A percentile compares a stretch with the other conserved stretches of the same genome.
Conservation (phyloP, 2,888 invertebrate species). For the Maniola hyperantus region DNA sequence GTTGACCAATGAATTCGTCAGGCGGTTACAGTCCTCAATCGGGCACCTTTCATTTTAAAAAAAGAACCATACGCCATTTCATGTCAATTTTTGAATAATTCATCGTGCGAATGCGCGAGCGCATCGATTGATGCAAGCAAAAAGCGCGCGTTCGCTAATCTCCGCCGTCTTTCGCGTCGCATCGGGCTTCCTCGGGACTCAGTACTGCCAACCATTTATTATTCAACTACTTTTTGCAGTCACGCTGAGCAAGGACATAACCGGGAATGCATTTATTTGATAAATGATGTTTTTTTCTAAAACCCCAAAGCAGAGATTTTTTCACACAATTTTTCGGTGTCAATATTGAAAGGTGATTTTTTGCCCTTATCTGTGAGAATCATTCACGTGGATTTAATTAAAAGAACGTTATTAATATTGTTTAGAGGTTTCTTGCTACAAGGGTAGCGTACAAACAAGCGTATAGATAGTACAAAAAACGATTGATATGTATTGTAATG, state of each 20-base stretch:
- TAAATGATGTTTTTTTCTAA: slow-evolving; percentile 74
- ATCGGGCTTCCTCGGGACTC: slow-evolving; percentile 67
- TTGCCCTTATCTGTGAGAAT: slow-evolving; percentile 55
- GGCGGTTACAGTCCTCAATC: slow-evolving; percentile 83
- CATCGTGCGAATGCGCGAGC: slow-evolving; percentile 82
- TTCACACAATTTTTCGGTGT: slow-evolving; percentile 69
- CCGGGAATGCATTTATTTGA: slow-evolving; percentile 78
- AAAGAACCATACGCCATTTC: slow-evolving; percentile 83
- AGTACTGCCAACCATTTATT: slow-evolving; percentile 79
- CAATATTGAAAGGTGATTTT: slow-evolving; percentile 60
- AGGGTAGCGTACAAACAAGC: too few species aligned
- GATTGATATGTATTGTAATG: slow-evolving; percentile 40
- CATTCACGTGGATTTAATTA: slow-evolving; percentile 63
- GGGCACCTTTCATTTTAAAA: slow-evolving; percentile 82
- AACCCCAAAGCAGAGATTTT: slow-evolving; percentile 48
- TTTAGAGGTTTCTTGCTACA: slow-evolving; percentile 40
- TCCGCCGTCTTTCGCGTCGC: slow-evolving; percentile 73
- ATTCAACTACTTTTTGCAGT: slow-evolving; percentile 80
- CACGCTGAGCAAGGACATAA: slow-evolving; percentile 80
- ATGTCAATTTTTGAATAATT: slow-evolving; percentile 83
- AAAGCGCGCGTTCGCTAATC: slow-evolving; percentile 80
- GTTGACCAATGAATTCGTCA: slow-evolving; percentile 82
- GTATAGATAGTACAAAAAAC: slow-evolving; percentile 58
- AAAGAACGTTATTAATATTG: slow-evolving; percentile 43
- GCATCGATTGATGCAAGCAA: slow-evolving; percentile 83